Conservation (phyloP, 2,113 vertebrate genomes). For the Pardalotus punctatus region DNA sequence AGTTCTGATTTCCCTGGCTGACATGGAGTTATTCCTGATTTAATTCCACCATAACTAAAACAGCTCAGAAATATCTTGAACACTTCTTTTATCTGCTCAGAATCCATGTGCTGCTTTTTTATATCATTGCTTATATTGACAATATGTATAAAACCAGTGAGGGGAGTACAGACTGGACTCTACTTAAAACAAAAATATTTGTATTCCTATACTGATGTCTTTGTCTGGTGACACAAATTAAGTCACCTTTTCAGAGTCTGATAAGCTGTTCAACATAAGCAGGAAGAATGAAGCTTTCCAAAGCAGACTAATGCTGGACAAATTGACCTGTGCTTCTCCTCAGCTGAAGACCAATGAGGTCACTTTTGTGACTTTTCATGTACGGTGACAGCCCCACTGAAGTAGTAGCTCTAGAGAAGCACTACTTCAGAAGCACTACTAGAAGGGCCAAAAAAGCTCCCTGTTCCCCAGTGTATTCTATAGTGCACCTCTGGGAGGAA, state of each 20-base stretch:
- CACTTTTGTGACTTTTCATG: not conserved
- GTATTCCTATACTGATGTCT: not conserved
- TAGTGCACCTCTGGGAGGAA: not conserved
- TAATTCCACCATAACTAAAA: not conserved
- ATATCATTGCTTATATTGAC: not conserved
- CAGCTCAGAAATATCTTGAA: not conserved
- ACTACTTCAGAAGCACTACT: no score
- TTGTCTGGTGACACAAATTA: not conserved
- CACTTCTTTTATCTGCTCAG: not conserved
- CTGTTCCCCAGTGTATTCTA: not conserved
- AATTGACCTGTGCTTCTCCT: not conserved
- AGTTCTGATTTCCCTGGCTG: not conserved
- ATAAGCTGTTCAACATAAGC: not conserved
- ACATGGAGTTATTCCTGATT: not conserved
- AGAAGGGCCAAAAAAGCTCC: not conserved
- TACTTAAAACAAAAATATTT: not conserved
- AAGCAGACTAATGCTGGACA: not conserved
- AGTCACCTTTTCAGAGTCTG: not conserved
- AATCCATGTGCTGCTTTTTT: not conserved
- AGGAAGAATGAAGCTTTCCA: not conserved
- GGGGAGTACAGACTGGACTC: not conserved
- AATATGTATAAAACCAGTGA: not conserved
- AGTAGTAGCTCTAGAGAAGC: not conserved
- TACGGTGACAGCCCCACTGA: not conserved
- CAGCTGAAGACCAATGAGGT: not conserved